Base-by-base conservation (phyloP, 2,113 vertebrate species). In the Peromyscus maniculatus region DNA sequence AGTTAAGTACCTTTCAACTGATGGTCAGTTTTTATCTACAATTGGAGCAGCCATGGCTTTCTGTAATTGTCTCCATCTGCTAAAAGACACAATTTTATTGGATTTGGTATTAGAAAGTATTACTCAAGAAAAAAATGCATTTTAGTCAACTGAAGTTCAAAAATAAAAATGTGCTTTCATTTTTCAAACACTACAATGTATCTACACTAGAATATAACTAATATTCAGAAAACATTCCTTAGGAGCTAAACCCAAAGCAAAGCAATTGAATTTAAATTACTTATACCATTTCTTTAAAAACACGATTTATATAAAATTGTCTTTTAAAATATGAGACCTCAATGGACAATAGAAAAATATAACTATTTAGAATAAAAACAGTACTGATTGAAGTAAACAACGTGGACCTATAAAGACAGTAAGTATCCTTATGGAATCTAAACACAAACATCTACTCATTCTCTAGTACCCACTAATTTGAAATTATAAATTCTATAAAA, bases 171-270 rank as follows among this genome's bases (percentile, higher is more conserved):
- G 31, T 33, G 1, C 1, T 13, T 83, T 92, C 67, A 7, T 28
- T 67, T 91, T 91, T 55, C 22, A 72, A 49, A 6, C 77, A 15
- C 39, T 49, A 31, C 2, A 78, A 49, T 49, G 26, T 31, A 78
- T 78, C 5, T 66, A 31, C 13, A 31, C 43, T 75, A 2, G 26
- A 15, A 33, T 10, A 39, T 7, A 67, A 24, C 3, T 39, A 69
- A 88, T 91, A 77, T 36, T 77, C 15, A 88, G 11, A 83, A 46
- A 92, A 88, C 49, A 16, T 64, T 94, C n/a, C 17, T 89, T 43
- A 89, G 28, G 31, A 94, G 88, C 74, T 86, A 2, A 96, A 97
- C 96, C 87, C 31, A 94, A 97, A 96, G 19, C 31, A 94, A 97
- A 96, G 19, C 36, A 88, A 9, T 39, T 66, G 13, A 43, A 72